Evolutionary conservation across 2,888 invertebrate genomes (phyloP), one percentile per base, ranked within the genome.

Genomic region (Amaurobius ferox): DNA sequence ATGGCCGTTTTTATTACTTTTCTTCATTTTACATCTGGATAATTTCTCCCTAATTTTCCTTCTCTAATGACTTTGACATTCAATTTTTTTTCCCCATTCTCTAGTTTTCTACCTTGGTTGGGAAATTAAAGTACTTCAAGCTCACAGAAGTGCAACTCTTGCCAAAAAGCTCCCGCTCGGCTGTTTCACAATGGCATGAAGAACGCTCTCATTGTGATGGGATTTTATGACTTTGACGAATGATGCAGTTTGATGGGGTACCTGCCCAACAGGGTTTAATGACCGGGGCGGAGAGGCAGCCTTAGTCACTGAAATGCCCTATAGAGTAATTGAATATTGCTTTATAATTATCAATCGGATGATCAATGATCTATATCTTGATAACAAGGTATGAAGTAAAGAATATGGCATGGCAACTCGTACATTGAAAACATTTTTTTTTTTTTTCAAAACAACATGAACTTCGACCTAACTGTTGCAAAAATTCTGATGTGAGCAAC

Each of bases 141-240:
- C 35, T 35, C 35, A 35, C 5, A 35, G 35, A 9, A 35, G 9
- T 35, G 9, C 35, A 35, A 35, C 35, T 35, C 35, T 7, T 35
- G 35, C 35, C 35, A 55, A 55, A 19, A 19, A 16, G n/a, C 9
- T 6, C 55, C 55, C 5, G 19, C 55, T 23, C 55, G 23, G 2
- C 23, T 1, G 23, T 55, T 55, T 55, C 55, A 55, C 55, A 55
- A 55, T 23, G 23, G 55, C n/a, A 55, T 55, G 55, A 55, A 19
- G 23, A 55, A 55, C 32, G 32, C 23, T 13, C 40, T 68, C 40
- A 68, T 68, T 68, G 68, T 68, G 40, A 28, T 40, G 39, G 23
- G 40, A 68, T 16, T 68, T 67, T 30, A 64, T 29, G 61, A 72
- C 30, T 23, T 67, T 85, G 83, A 85, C 77, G 72, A 78, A 85